Conservation (phyloP, 2,797 vertebrate genomes). For the Poliocrania exsul region DNA sequence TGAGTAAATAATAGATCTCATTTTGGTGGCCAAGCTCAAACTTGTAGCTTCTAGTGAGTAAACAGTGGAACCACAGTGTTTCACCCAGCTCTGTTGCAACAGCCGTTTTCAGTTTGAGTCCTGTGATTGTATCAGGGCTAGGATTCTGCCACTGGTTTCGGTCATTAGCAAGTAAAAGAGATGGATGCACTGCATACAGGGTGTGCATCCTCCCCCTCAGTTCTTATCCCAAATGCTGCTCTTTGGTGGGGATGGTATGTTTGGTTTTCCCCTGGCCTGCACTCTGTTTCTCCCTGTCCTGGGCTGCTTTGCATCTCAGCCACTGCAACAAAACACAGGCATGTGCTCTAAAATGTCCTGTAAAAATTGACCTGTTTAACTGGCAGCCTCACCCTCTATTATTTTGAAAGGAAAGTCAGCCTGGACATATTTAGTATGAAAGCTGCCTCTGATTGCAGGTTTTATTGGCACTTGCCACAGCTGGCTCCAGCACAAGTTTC, state of each 20-base stretch:
- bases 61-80: neutral
- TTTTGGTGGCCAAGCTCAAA: neutral
- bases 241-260: neutral
- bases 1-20: neutral
- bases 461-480: neutral
- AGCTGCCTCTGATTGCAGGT: neutral
- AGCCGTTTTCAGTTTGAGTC: neutral
- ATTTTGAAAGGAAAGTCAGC: conserved; percentile 1
- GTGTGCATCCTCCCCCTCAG: neutral
- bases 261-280: neutral
- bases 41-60: neutral
- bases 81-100: neutral
- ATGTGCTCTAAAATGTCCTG: neutral
- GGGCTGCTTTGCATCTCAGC: neutral
- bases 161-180: neutral
- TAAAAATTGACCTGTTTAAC: neutral
- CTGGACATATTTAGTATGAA: neutral
- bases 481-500: conserved; percentile 43
- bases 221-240: neutral
- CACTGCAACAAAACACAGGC: neutral
- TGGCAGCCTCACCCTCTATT: neutral
- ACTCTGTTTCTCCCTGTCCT: rapidly evolving
- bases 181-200: neutral
- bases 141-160: neutral
- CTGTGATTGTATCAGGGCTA: neutral